Evolutionary conservation across 2,113 vertebrate genomes (phyloP).

Genomic region (Platycercus adscitus): DNA sequence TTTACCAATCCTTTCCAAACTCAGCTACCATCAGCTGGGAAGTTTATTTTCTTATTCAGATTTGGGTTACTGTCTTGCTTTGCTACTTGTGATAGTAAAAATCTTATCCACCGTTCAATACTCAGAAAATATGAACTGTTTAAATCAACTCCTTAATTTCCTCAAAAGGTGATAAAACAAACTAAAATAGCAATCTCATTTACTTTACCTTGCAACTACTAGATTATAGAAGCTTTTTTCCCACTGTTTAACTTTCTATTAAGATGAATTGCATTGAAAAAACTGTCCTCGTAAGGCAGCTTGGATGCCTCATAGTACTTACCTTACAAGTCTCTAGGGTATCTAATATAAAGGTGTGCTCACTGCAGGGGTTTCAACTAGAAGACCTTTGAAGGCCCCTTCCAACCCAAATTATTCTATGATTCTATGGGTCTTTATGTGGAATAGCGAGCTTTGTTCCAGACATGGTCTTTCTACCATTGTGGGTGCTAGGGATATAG

Average conservation of each 20-base stretch:
- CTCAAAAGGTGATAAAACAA: background rate
- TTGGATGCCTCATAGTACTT: background rate
- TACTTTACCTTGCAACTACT: background rate
- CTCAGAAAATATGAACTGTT: background rate
- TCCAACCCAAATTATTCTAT: background rate
- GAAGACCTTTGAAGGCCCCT: background rate
- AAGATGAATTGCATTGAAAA: background rate
- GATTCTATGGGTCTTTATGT: background rate
- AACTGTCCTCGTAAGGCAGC: background rate
- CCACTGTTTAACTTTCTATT: background rate
- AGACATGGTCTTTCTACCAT: background rate
- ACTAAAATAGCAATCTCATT: background rate
- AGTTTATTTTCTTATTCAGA: slow-evolving; percentile 42
- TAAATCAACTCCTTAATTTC: background rate
- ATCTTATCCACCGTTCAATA: background rate
- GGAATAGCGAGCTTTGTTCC: background rate
- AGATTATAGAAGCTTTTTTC: background rate
- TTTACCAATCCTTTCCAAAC: background rate
- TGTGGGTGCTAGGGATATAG: too few species aligned
- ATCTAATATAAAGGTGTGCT: rapidly evolving
- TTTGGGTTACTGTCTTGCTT: slow-evolving; percentile 14
- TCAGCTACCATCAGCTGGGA: background rate
- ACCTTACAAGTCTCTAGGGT: background rate
- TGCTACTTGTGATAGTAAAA: background rate
- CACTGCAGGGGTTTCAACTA: background rate